Percentiles rank a stretch among this genome's conserved stretches.
Evolutionary conservation across 2,888 invertebrate species (phyloP).

Genomic region (Ypsolopha scabrella): DNA sequence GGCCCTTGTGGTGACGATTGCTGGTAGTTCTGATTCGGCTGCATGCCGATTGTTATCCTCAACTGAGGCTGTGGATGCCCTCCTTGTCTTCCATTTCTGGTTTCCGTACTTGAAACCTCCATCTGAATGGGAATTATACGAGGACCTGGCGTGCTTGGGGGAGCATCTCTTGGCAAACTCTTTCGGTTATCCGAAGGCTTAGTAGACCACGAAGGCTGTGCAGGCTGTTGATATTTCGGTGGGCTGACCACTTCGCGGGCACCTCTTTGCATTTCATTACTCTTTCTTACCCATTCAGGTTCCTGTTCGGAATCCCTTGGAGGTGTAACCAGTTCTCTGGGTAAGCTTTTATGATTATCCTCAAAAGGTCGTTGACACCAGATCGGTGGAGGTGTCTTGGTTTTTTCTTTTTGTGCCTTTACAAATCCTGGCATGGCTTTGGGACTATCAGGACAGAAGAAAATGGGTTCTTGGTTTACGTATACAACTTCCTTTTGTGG

Average conservation of each 20-base stretch:
- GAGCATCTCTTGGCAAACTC: constrained; percentile 48
- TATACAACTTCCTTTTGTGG: constrained; percentile 55
- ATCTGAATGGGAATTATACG: constrained; percentile 77
- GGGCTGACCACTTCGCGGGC: constrained; percentile 53
- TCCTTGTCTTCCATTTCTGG: constrained; percentile 27
- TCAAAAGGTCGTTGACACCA: constrained; percentile 59
- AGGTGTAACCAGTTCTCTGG: constrained; percentile 51
- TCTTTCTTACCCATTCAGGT: constrained; percentile 60
- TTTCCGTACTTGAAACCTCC: constrained; percentile 50
- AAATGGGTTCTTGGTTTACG: constrained; percentile 57
- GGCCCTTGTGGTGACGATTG: constrained; percentile 21
- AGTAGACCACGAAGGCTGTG: constrained; percentile 58
- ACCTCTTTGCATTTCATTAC: constrained; percentile 49
- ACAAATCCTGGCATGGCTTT: constrained; percentile 60
- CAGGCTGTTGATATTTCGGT: constrained; percentile 50
- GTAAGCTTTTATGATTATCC: constrained; percentile 34
- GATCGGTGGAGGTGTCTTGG: constrained; percentile 58
- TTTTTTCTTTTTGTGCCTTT: constrained; percentile 59
- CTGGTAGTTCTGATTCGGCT: constrained; percentile 29
- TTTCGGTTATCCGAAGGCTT: constrained; percentile 56
- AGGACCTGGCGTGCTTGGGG: constrained; percentile 32
- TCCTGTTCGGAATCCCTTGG: constrained; percentile 46
- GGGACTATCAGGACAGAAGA: constrained; percentile 56
- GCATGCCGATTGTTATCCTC: constrained; percentile 61
- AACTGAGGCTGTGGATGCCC: constrained; percentile 44